Base-by-base conservation (phyloP, 2,113 vertebrate genomes). In the Corythornis vintsioides region DNA sequence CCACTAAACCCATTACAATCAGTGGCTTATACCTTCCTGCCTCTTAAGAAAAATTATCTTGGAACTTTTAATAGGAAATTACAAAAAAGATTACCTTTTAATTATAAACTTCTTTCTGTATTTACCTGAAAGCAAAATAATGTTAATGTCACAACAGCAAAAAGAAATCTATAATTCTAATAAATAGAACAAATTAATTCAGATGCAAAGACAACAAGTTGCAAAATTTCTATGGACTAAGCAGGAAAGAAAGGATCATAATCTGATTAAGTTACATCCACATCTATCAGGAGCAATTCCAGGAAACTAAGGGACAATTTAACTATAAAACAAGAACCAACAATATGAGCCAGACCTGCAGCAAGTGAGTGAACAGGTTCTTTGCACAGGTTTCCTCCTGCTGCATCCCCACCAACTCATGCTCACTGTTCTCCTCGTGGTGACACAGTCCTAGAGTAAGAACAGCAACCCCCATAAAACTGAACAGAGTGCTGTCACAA, bases 91-190 rank as follows among this genome's bases (percentile, higher is more conserved):
- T 98, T 97, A 98, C 98, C 97, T 98, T 92, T 93, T 96, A 8
- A 75, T 56, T 80, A 63, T 67, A 80, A 53, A 60, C 76, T 88
- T 93, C 94, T 83, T 92, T 47, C 2, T 16, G 29, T 85, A 48
- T 96, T 95, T 97, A 86, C 95, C 98, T 98, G 93, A 85, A 98
- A 97, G 77, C 57, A 93, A 96, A 95, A 96, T 65, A 97, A 94
- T 76, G 77, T 85, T 88, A 59, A 66, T 60, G 71, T 96, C 81
- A 97, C 71, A 52, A 52, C 15, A 55, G n/a, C 15, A 78, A 63
- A 83, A 65, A 5, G 2, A 70, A 82, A 85, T 66, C 64, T 57
- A 18, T 76, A 88, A 74, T 74, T 90, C 56, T 71, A 78, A 67
- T 63, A 31, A n/a, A 73, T 63, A 47, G 3, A 13, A 80, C 72